Base-by-base conservation (phyloP, 2,888 invertebrate genomes). In the Catocala nupta region DNA sequence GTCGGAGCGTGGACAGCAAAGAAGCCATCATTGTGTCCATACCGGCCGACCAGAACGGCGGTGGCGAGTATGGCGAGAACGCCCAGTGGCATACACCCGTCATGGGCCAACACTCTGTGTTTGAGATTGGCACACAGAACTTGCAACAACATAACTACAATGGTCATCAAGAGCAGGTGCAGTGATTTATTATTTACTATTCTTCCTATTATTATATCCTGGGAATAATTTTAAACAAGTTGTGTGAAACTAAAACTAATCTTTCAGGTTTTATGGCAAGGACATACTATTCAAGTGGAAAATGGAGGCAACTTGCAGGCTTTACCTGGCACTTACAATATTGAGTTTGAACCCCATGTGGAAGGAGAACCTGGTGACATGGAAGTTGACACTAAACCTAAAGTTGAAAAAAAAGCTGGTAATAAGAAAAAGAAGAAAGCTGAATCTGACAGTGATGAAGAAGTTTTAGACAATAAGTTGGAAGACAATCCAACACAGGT, bases 401-500 rank as follows among this genome's bases (percentile, higher is more conserved):
- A 94, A 70, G 89, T 94, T 54, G 91, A 93, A 71, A 95, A 95
- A 85, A 92, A 92, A 81, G 78, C 75, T 49, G 83, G 87, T 1
- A 80, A 84, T 16, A 91, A 94, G 68, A 95, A 94, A 77, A 95
- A 94, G 87, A 95, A 95, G 88, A 90, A 96, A 93, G 80, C 85
- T 72, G 85, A 94, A 68, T 84, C 87, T 5, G 82, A 92, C 55
- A 93, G 90, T 64, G 94, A 95, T 75, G 90, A 94, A 34, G 95
- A 95, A n/a, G 91, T 93, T 43, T 80, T 93, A 63, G 96, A 96
- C 78, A 96, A 96, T 61, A 96, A 96, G 85, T 84, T 97, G 63
- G 97, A 97, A 84, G 96, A 96, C 81, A 96, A 96, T 88, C 96
- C 96, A 16, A 86, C 91, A 36, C 94, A 94, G 92, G 94, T 94